Percentiles rank a stretch among this genome's conserved stretches.
Evolutionary conservation across 2,113 vertebrate species (phyloP).

Genomic region (Hemiscyllium ocellatum): DNA sequence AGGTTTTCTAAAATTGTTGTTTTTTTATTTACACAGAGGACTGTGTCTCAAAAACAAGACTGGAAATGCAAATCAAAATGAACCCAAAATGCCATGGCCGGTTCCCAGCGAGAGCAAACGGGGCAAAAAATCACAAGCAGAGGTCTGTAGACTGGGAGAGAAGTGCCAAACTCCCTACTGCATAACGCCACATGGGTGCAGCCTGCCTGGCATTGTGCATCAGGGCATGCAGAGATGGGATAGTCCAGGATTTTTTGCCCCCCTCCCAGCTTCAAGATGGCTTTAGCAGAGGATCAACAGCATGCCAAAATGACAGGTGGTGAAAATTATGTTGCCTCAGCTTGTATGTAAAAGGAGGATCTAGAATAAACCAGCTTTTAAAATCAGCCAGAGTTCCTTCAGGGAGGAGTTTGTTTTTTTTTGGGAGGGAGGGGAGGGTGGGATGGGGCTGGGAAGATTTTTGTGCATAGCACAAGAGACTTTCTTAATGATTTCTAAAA

Average conservation of each 20-base stretch:
- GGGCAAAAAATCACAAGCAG: slow-evolving; percentile 1
- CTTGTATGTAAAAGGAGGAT: slow-evolving; percentile 27
- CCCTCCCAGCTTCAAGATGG: slow-evolving; percentile 43
- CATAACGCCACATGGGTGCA: slow-evolving; percentile 7
- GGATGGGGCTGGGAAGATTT: not conserved
- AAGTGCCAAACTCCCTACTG: slow-evolving; percentile 35
- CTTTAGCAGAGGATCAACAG: slow-evolving; percentile 45
- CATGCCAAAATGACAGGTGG: slow-evolving; percentile 29
- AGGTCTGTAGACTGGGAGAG: slow-evolving; percentile 30
- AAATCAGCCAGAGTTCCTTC: slow-evolving; percentile 18
- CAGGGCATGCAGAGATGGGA: slow-evolving; percentile 27
- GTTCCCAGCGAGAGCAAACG: not conserved
- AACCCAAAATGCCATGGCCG: slow-evolving; percentile 24
- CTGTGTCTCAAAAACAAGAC: slow-evolving; percentile 30
- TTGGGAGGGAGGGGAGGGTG: not conserved
- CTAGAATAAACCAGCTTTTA: slow-evolving; percentile 31
- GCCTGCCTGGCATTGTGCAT: slow-evolving; percentile 32
- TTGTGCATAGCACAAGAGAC: slow-evolving; percentile 29
- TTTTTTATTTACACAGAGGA: slow-evolving; percentile 32
- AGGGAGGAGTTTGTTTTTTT: slow-evolving; percentile 31
- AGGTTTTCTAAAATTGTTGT: not conserved
- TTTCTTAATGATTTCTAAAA: slow-evolving; percentile 28
- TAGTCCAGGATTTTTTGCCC: slow-evolving; percentile 27
- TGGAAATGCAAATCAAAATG: slow-evolving; percentile 26
- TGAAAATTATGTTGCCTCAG: slow-evolving; percentile 16